Evolutionary conservation across 2,888 invertebrate species (phyloP).

Genomic region (Neuroscelio doddi): DNA sequence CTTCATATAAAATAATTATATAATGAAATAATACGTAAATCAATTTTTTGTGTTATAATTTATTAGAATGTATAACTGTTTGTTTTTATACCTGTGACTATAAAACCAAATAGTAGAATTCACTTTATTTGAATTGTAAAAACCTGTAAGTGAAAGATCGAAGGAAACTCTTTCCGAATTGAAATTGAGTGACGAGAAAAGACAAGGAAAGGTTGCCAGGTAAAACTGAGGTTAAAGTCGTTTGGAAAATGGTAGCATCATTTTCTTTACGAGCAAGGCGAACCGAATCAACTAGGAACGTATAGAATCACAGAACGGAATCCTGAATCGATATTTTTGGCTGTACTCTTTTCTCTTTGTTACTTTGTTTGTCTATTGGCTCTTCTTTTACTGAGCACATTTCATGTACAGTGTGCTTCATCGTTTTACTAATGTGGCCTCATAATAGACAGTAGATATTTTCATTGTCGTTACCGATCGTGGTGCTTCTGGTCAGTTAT

Average conservation of each 20-base stretch:
- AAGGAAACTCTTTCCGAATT: slow-evolving; percentile 7
- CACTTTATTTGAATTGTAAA: background rate
- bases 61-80: background rate
- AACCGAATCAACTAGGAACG: slow-evolving; percentile 23
- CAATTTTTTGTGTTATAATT: background rate
- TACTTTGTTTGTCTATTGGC: slow-evolving; percentile 1
- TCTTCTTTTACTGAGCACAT: slow-evolving; percentile 11
- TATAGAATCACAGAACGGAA: slow-evolving; percentile 27
- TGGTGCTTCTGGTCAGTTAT: slow-evolving; percentile 15
- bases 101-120: background rate
- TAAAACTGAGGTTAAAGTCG: slow-evolving; percentile 7
- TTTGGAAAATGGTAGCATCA: slow-evolving; percentile 11
- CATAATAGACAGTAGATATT: slow-evolving; percentile 21
- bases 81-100: background rate
- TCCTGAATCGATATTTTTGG: slow-evolving; percentile 24
- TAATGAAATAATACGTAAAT: slow-evolving; percentile 11
- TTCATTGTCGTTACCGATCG: slow-evolving; percentile 19
- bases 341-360: slow-evolving; percentile 1
- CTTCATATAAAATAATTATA: too few species aligned
- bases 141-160: slow-evolving; percentile 10
- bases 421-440: slow-evolving; percentile 12
- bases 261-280: slow-evolving; percentile 12
- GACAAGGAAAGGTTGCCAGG: slow-evolving; percentile 2
- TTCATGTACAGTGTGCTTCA: slow-evolving; percentile 1
- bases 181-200: slow-evolving; percentile 6